phyloP scores from a whole-genome alignment of 2,888 invertebrate species.

The Margaritifera margaritifera region DNA sequence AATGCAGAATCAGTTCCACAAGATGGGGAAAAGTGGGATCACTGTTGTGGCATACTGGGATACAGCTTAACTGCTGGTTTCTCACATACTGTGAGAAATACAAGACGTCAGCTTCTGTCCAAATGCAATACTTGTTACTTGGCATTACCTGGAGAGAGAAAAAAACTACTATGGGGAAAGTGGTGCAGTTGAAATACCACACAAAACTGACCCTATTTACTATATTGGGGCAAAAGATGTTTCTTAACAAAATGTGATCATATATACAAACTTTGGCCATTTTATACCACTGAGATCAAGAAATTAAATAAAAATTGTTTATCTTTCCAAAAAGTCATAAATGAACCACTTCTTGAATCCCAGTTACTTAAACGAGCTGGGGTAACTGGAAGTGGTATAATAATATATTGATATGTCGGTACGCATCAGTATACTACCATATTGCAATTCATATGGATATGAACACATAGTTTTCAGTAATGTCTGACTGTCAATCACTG shows the following conservation, averaged over 20 bases:
- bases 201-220: slow-evolving; percentile 1
- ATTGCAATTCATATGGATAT: too few relatives aligned
- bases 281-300: too few relatives aligned
- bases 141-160: slow-evolving; percentile 47
- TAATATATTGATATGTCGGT: too few relatives aligned
- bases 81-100: slow-evolving; percentile 41
- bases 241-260: slow-evolving; percentile 2
- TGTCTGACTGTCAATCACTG: too few relatives aligned
- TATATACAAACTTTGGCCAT: background rate
- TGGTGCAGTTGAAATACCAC: background rate
- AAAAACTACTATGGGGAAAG: background rate
- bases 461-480: too few relatives aligned
- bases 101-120: slow-evolving; percentile 53
- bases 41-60: slow-evolving; percentile 24
- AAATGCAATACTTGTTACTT: slow-evolving; percentile 46
- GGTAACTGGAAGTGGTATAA: too few relatives aligned
- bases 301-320: too few relatives aligned
- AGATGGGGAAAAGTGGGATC: slow-evolving; percentile 32
- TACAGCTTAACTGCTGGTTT: slow-evolving; percentile 38
- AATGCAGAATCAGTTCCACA: slow-evolving; percentile 39
- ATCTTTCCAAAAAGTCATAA: too few relatives aligned
- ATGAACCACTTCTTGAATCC: too few relatives aligned
- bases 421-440: too few relatives aligned
- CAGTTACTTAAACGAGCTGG: too few relatives aligned
- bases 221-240: background rate